phyloP scores from a whole-genome alignment of 2,797 vertebrate species.

The Sebastes dallii region DNA sequence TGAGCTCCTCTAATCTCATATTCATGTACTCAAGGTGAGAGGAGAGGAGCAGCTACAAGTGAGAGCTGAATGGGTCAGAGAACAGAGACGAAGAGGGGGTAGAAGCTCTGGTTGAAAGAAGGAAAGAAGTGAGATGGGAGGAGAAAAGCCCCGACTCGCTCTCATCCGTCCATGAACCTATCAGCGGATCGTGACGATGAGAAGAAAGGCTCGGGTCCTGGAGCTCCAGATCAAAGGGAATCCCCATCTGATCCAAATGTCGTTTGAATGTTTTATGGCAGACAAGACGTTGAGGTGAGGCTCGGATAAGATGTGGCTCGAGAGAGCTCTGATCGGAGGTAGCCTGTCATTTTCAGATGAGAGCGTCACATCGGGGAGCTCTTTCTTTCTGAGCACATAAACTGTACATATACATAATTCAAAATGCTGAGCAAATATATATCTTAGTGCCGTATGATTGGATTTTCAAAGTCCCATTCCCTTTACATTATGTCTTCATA shows the following conservation, averaged over 20 bases:
- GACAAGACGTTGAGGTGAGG: constrained; percentile 2
- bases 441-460: not conserved
- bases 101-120: constrained; percentile 2
- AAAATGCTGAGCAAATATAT: not conserved
- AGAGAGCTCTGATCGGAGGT: constrained; percentile 27
- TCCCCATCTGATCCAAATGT: constrained; percentile 57
- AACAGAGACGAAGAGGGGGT: constrained; percentile 10
- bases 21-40: constrained; percentile 60
- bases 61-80: constrained; percentile 31
- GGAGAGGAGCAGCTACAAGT: constrained; percentile 28
- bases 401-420: not conserved
- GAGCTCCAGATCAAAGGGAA: constrained; percentile 66
- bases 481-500: not conserved
- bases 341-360: constrained; percentile 18
- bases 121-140: not conserved
- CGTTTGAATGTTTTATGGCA: constrained; percentile 59
- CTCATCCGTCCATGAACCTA: constrained; percentile 52
- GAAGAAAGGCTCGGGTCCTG: constrained; percentile 17
- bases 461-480: constrained; percentile 12
- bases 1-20: constrained; percentile 52
- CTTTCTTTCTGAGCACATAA: not conserved
- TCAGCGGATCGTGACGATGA: constrained; percentile 31
- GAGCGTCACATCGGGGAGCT: not conserved
- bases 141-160: constrained; percentile 34
- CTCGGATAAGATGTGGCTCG: constrained; percentile 28